Conservation (phyloP, 2,797 vertebrate species). For the Astyanax mexicanus region DNA sequence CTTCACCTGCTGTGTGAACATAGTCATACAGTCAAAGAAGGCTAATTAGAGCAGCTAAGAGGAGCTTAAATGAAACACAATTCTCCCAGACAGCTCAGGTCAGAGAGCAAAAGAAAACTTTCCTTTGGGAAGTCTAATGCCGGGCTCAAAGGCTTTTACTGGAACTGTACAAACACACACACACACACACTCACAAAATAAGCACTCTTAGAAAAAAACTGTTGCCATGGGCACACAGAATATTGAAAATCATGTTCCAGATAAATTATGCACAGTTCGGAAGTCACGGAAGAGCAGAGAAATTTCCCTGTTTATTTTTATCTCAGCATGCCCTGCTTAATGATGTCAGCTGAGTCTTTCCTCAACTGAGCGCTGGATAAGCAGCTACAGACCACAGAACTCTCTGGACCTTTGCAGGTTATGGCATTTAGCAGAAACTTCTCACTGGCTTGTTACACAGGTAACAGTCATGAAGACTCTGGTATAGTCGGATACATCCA, state of each 20-base stretch:
- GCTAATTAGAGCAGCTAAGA: not conserved
- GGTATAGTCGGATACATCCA: no score
- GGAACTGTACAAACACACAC: not conserved
- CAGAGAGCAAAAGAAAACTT: not conserved
- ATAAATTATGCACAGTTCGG: not conserved
- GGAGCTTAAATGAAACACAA: not conserved
- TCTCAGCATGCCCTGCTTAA: slow-evolving; percentile 15
- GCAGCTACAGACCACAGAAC: not conserved
- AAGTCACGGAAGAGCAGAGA: not conserved
- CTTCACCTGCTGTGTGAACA: no score
- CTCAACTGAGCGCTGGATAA: not conserved
- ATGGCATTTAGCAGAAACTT: no score
- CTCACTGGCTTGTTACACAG: no score
- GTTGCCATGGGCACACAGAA: not conserved
- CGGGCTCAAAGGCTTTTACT: not conserved
- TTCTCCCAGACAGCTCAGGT: not conserved
- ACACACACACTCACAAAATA: not conserved
- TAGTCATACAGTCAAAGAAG: not conserved
- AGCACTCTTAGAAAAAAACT: not conserved
- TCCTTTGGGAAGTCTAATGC: not conserved
- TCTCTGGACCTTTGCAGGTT: not conserved
- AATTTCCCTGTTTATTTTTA: slow-evolving; percentile 15
- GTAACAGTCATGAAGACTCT: no score
- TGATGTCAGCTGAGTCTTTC: not conserved
- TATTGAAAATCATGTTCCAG: slow-evolving; percentile 5